Evolutionary conservation across 2,797 vertebrate species (phyloP), one percentile per base, ranked within the genome.

Genomic region (Sebastes taczanowskii): DNA sequence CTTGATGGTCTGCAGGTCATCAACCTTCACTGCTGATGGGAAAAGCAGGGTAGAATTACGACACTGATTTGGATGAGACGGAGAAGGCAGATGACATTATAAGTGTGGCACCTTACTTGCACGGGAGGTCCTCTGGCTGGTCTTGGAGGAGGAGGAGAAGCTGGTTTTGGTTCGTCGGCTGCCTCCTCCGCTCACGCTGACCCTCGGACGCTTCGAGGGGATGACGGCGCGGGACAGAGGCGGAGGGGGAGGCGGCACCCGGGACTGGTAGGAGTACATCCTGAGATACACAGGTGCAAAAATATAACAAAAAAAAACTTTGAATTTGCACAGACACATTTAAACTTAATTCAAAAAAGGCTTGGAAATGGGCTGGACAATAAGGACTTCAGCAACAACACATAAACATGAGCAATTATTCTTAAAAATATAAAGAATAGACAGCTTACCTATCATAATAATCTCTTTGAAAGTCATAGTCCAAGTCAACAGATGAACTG

Each of bases 381-480:
- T 18, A 49, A 49, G 42, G 49, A 53, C 20, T 22, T n/a, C 49
- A 53, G 49, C 14, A 49, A 16, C 35, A 38, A 38, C 35, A 14
- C 35, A 38, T 49, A 49, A 49, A 49, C 7, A 49, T 49, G 35
- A 0, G 16, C 18, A n/a, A n/a, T 27, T 3, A 72, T 4, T 11
- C 16, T n/a, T 13, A 3, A 13, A 10, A 42, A 55, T 2, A 23
- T 6, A 10, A 25, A 38, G 8, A 71, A 52, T 0, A 10, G 1
- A 13, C 14, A 5, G 18, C 91, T 88, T 91, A 97, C 97, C 96
- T 94, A 84, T 97, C 97, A 11, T 97, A 97, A 81, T 98, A 97
- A 91, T 98, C 97, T 80, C 97, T 95, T 69, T 97, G 97, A 84
- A 98, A 97, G 89, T 97, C 97, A 80, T 97, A 97, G 75, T 97